phyloP scores from a whole-genome alignment of 2,888 invertebrate species.

The Caenorhabditis uteleia region DNA sequence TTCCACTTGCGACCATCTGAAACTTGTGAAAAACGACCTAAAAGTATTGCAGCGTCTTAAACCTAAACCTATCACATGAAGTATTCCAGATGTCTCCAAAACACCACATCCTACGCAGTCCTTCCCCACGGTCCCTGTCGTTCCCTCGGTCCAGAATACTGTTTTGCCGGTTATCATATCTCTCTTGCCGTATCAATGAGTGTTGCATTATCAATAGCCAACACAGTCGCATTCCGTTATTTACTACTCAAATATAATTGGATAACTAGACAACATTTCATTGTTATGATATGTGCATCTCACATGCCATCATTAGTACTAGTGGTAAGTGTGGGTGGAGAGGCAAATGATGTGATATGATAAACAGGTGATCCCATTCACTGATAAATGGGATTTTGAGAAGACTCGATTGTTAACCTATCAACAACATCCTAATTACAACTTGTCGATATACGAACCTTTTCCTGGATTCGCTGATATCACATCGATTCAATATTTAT shows the following conservation, averaged over 20 bases:
- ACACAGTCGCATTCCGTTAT: conserved; percentile 27
- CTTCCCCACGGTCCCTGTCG: conserved; percentile 26
- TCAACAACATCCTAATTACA: conserved; percentile 28
- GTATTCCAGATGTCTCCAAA: conserved; percentile 34
- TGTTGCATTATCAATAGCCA: conserved; percentile 27
- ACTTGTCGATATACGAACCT: conserved; percentile 21
- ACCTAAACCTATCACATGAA: no score
- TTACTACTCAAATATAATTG: conserved; percentile 12
- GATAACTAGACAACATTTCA: conserved; percentile 6
- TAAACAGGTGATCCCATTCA: conserved; percentile 29
- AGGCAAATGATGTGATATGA: not conserved
- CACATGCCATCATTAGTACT: conserved; percentile 15
- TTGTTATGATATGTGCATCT: conserved; percentile 10
- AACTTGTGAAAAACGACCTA: not conserved
- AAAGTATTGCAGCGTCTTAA: no score
- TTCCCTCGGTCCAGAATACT: conserved; percentile 12
- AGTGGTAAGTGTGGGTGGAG: conserved; percentile 5
- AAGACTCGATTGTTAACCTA: conserved; percentile 14
- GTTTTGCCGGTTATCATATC: conserved; percentile 33
- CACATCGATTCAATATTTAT: conserved; percentile 15
- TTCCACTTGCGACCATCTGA: not conserved
- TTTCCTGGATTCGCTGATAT: conserved; percentile 30
- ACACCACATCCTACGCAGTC: conserved; percentile 24
- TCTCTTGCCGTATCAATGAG: conserved; percentile 15
- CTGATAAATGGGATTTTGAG: conserved; percentile 28